Evolutionary conservation across 1,140 invertebrate genomes (phyloP), one percentile per base, ranked within the genome.

Genomic region (Diachasma alloeum): DNA sequence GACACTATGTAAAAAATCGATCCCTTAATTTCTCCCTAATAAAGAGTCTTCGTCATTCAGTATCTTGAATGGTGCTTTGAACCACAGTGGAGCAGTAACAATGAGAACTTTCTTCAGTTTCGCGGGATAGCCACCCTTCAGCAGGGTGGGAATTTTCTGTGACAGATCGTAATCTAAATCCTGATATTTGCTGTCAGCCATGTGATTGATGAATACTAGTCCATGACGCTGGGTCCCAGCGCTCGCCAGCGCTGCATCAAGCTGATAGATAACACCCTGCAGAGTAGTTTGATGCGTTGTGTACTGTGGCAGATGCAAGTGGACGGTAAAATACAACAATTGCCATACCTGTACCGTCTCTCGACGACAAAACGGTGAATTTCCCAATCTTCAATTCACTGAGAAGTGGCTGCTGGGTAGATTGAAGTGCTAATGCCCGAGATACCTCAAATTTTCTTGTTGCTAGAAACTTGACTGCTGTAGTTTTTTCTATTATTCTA

Each of bases 91-190:
- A 24, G 97, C 96, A 75, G 97, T 98, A 59, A 99, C 97, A 84
- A 99, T 99, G 66, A 99, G 91, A 56, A 99, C 97, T 90, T 99
- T 99, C 88, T 99, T 99, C 83, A 99, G 89, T 84, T 98, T 95
- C 3, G 98, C 98, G 81, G 98, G 98, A 92, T 99, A 99, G 46
- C 95, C 97, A 81, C 97, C 97, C 97, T 99, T 99, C 5, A 99
- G 90, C 84, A 99, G 92, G 44, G 95, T 98, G 73, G 99, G 93
- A 84, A 99, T 99, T 91, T 99, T 99, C 89, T 98, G 97, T 73
- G 97, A 98, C 46, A 99, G 92, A 85, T 99, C 97, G 86, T 99
- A 99, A 90, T 99, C 98, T 87, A 99, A 99, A 92, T 99, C 97
- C 75, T 95, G 95, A 91, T 98, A 98, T 90, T 98, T 98, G 73